Conservation (phyloP, 2,797 vertebrate genomes). For the Epinephelus malabaricus region DNA sequence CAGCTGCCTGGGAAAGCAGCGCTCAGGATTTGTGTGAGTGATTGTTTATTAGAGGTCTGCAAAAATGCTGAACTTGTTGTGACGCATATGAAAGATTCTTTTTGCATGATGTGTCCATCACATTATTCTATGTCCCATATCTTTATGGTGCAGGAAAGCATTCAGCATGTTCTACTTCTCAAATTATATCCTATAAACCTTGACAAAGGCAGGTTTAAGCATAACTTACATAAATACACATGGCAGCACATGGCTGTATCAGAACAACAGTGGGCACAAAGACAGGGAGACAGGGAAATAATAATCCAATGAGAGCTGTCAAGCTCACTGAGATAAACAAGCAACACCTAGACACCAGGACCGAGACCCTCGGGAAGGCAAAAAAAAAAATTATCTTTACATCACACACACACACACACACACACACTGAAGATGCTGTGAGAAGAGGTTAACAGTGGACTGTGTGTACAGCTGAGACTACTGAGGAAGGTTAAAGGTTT, state of each 20-base stretch:
- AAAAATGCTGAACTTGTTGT: conserved; percentile 67
- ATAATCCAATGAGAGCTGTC: conserved; percentile 68
- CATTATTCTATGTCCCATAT: neutral
- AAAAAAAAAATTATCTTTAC: conserved; percentile 33
- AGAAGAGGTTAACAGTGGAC: conserved; percentile 81
- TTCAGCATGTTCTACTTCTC: neutral
- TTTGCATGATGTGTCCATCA: conserved; percentile 35
- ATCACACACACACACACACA: conserved; percentile 33
- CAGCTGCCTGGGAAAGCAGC: conserved; percentile 83
- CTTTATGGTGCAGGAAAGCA: neutral
- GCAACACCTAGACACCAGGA: conserved; percentile 46
- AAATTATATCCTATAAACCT: neutral
- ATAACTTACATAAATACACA: neutral
- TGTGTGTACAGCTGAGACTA: conserved; percentile 83
- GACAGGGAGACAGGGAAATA: conserved; percentile 49
- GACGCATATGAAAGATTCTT: conserved; percentile 26
- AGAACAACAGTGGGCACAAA: conserved; percentile 21
- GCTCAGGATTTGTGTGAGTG: conserved; percentile 58
- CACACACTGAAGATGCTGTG: conserved; percentile 67
- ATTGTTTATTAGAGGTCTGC: conserved; percentile 70
- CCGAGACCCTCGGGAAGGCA: conserved; percentile 37
- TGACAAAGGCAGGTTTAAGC: neutral
- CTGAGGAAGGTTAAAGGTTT: conserved; percentile 80
- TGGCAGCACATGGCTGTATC: neutral
- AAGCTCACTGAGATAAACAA: conserved; percentile 57